Evolutionary conservation across 2,888 invertebrate species (phyloP), one percentile per base, ranked within the genome.

Genomic region (Anoncus sp.): DNA sequence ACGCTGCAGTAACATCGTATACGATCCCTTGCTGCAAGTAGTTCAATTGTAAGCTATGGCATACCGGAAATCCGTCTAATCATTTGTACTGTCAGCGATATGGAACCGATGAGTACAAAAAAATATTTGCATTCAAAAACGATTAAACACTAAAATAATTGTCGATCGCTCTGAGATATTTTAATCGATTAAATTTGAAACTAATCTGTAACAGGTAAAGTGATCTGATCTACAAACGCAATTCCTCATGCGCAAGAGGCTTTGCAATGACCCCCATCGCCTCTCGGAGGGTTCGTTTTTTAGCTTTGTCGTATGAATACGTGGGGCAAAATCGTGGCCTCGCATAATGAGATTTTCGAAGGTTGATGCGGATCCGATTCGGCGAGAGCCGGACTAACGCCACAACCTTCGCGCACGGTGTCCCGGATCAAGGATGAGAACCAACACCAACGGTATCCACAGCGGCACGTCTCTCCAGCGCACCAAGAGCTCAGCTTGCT

Each of bases 321-420:
- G 59, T 40, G 59, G 18, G 60, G 51, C 14, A 49, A 40, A 71
- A 60, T 51, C 73, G 75, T 78, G 80, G 51, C 22, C 49, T 70
- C 16, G 73, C 77, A 78, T 80, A 80, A 80, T 80, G 78, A 78
- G 75, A 69, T 75, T 80, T 80, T 78, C 67, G 69, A 65, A 66
- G 77, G 73, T 55, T 70, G 75, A 78, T 78, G 74, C 53, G 55
- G 81, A 83, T 82, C 83, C 81, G 81, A 85, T 86, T 85, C 76
- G 55, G 75, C 38, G 63, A 77, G 62, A 79, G 59, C 55, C n/a
- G 57, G 59, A 71, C 70, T 20, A 27, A 43, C 53, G 22, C 63
- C 69, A 22, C 38, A 53, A 55, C 60, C 60, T 74, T 70, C 45
- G 45, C 45, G 22, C 12, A 24, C 65, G 69, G 55, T 38, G 51